phyloP scores from a whole-genome alignment of 2,113 vertebrate genomes.

The Ceyx melanurus region DNA sequence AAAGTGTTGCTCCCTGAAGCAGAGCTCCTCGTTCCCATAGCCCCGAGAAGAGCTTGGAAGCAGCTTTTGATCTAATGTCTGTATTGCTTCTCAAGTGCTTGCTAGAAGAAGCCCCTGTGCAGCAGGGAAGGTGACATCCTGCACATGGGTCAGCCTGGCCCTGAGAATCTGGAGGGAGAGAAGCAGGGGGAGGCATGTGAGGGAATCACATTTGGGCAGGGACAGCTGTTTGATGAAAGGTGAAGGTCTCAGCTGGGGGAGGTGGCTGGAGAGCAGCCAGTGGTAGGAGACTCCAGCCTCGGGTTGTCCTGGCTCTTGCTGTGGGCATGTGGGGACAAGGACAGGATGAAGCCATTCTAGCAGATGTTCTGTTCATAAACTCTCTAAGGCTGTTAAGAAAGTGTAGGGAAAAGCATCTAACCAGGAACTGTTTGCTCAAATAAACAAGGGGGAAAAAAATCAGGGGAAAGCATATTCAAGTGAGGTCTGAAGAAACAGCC shows the following conservation, averaged over 20 bases:
- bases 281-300: not conserved
- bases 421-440: not conserved
- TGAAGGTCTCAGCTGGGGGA: not conserved
- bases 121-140: not conserved
- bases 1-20: not conserved
- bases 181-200: not conserved
- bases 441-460: constrained; percentile 10
- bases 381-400: not conserved
- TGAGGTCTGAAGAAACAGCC: not conserved
- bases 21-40: not conserved
- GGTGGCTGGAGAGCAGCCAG: not conserved
- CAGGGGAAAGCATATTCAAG: not conserved
- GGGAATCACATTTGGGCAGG: not conserved
- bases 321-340: not conserved
- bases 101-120: not conserved
- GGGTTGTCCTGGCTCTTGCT: not conserved
- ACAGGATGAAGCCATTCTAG: not conserved
- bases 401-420: not conserved
- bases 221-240: not conserved
- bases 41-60: not conserved
- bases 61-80: not conserved
- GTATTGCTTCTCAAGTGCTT: not conserved
- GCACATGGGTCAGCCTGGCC: not conserved
- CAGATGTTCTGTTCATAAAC: not conserved
- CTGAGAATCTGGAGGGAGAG: not conserved